Evolutionary conservation across 2,888 invertebrate species (phyloP), one percentile per base, ranked within the genome.

Genomic region (Oxystoma pomonae): DNA sequence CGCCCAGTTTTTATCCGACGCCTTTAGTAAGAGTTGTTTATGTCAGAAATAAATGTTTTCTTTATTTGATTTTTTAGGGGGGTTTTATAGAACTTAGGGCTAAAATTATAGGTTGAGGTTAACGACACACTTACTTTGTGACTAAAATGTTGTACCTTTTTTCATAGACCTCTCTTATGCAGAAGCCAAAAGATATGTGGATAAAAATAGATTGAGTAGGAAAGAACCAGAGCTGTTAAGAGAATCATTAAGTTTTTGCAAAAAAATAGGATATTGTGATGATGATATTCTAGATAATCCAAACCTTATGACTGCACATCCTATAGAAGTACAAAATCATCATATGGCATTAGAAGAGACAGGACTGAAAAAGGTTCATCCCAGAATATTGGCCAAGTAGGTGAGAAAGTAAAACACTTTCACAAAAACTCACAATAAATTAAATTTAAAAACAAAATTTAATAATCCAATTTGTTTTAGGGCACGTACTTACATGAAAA

Each of bases 331-430:
- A 71, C 83, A 85, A 58, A 87, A 89, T 71, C 86, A 88, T 70
- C 84, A 84, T 65, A 81, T 82, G 71, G 83, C 87, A 55, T 76
- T 90, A 16, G 79, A 78, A 67, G 89, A 90, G 78, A 86, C 86
- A 73, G 85, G 86, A 16, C 87, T 87, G 68, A 65, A 71, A 1
- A 67, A 74, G 16, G 74, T 84, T 18, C 68, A 67, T 61, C 70
- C 75, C 2, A 21, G 59, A 52, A 57, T 72, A 49, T 65, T 78
- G 61, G 58, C 68, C 20, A 74, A 70, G 76, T 76, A 70, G 72
- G 83, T 64, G 77, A 77, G 65, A 82, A 78, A 65, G 72, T 7
- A 35, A 35, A 7, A n/a, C n/a, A n/a, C n/a, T n/a, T n/a, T n/a
- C n/a, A n/a, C n/a, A n/a, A n/a, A n/a, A n/a, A n/a, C n/a, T n/a